Evolutionary conservation across 2,797 vertebrate genomes (phyloP).

Genomic region (Myoxocephalus aenaeus): DNA sequence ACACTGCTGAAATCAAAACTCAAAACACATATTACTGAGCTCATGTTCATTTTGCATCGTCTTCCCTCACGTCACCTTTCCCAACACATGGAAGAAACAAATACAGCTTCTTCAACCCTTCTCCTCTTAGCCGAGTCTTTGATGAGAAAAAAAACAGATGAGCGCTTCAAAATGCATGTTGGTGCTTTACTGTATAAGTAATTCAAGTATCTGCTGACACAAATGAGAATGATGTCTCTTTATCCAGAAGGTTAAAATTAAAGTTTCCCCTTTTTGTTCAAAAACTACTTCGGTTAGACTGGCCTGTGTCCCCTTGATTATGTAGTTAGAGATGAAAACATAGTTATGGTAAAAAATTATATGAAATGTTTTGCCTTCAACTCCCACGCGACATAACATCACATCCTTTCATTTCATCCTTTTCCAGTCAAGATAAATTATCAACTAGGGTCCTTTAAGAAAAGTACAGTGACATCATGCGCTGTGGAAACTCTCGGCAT

Average conservation of each 20-base stretch:
- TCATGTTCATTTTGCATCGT: conserved; percentile 50
- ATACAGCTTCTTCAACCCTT: conserved; percentile 20
- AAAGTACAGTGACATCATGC: conserved; percentile 16
- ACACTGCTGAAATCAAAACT: conserved; percentile 45
- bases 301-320: neutral
- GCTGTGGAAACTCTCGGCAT: conserved; percentile 11
- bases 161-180: conserved; percentile 38
- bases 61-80: conserved; percentile 34
- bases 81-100: conserved; percentile 34
- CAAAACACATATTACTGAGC: conserved; percentile 29
- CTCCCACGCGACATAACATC: neutral
- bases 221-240: neutral
- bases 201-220: conserved; percentile 28
- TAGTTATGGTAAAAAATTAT: conserved; percentile 17
- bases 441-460: conserved; percentile 1
- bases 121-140: neutral
- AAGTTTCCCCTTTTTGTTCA: conserved; percentile 24
- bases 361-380: neutral
- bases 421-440: conserved; percentile 7
- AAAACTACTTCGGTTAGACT: conserved; percentile 25
- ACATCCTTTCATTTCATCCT: conserved; percentile 15
- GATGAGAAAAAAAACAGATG: conserved; percentile 2
- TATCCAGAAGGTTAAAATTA: conserved; percentile 1
- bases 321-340: conserved; percentile 15
- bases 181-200: conserved; percentile 40